Percentiles rank a stretch among this genome's conserved stretches.
These are phyloP conservation scores for Mormyrus iriodes DNA, from an alignment of 2,113 vertebrate species.

Conservation along the genomic window DNA sequence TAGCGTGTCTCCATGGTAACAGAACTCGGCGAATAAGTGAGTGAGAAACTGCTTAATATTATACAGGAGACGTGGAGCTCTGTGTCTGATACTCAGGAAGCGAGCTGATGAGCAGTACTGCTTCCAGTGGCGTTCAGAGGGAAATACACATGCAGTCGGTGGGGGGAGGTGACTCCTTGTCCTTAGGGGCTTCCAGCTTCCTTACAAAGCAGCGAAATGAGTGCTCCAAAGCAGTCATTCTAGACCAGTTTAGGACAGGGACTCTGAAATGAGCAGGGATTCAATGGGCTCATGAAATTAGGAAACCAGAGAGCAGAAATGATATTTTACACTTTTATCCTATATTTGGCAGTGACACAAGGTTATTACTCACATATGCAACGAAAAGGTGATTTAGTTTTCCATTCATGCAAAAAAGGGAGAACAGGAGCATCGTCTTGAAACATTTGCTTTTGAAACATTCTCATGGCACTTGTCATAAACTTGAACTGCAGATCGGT, in stretches of 20 bases:
- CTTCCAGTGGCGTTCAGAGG: neutral
- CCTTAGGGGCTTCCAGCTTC: neutral
- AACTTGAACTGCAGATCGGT: neutral
- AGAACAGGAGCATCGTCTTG: neutral
- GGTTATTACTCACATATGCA: neutral
- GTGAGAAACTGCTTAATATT: neutral
- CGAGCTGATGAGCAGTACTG: neutral
- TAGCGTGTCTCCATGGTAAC: neutral
- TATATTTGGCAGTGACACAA: neutral
- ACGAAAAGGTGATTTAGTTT: neutral
- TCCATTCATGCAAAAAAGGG: neutral
- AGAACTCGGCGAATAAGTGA: neutral
- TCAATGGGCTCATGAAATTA: neutral
- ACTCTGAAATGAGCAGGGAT: neutral
- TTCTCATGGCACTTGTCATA: neutral
- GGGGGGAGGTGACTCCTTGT: neutral
- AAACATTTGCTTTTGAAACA: neutral
- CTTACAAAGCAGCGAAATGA: neutral
- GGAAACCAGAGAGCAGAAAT: neutral
- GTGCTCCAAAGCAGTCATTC: neutral
- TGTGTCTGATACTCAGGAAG: slow-evolving; percentile 1
- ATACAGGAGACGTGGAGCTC: neutral
- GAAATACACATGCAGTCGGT: neutral
- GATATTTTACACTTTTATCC: neutral
- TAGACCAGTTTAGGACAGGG: neutral